Conservation (phyloP, 2,888 invertebrate species). For the Vesta saturnalis region DNA sequence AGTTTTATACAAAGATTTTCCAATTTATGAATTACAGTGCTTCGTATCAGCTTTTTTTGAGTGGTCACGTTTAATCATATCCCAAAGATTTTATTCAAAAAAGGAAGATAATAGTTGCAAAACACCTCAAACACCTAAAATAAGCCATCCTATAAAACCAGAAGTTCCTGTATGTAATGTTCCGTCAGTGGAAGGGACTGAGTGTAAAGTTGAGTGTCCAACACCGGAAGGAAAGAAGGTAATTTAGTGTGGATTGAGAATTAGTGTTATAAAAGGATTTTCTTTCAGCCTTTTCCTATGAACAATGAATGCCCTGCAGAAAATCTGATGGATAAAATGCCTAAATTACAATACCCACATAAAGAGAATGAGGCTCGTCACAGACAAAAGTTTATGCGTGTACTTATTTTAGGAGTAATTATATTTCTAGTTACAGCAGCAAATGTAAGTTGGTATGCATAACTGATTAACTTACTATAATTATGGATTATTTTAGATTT, state of each 20-base stretch:
- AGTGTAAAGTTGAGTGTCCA: too few relatives aligned
- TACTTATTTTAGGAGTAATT: constrained; percentile 54
- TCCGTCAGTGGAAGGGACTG: too few relatives aligned
- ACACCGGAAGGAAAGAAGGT: too few relatives aligned
- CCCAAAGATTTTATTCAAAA: constrained; percentile 39
- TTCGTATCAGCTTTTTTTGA: too few relatives aligned
- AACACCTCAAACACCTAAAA: neutral
- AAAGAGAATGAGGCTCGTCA: constrained; percentile 38
- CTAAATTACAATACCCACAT: constrained; percentile 47
- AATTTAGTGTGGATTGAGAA: neutral
- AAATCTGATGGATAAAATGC: constrained; percentile 26
- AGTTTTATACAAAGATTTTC: too few relatives aligned
- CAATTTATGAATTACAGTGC: too few relatives aligned
- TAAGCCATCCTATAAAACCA: constrained; percentile 8
- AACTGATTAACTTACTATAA: constrained; percentile 14
- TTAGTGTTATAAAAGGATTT: neutral
- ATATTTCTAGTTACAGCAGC: constrained; percentile 61
- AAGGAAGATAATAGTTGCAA: constrained; percentile 11
- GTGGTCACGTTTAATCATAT: constrained; percentile 18
- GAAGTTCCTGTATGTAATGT: neutral
- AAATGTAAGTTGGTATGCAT: constrained; percentile 53
- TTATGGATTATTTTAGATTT: constrained; percentile 16
- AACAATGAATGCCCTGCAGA: constrained; percentile 38
- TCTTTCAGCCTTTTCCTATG: constrained; percentile 41
- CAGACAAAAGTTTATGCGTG: constrained; percentile 28